Percentiles rank a stretch among this genome's conserved stretches.
These are phyloP conservation scores for Crotalus viridis DNA, from an alignment of 2,113 vertebrate species.

Conservation along the genomic window DNA sequence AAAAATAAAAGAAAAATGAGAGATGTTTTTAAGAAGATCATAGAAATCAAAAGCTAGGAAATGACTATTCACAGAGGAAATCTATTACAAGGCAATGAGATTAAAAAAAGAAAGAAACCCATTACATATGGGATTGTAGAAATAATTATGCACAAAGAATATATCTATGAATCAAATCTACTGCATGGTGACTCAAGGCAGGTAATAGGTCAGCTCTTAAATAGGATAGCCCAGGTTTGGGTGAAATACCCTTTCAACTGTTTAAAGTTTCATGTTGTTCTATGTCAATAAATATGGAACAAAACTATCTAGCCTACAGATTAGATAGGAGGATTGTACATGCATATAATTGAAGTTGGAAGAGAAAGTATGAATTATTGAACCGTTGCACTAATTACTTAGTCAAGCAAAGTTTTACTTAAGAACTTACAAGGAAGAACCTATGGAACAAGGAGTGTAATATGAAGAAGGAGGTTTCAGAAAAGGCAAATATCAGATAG, in stretches of 20 bases:
- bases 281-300: not conserved
- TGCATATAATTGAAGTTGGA: not conserved
- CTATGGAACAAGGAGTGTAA: not conserved
- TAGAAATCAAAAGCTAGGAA: not conserved
- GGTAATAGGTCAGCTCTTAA: not conserved
- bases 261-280: not conserved
- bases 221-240: not conserved
- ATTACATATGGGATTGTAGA: not conserved
- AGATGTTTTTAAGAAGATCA: not conserved
- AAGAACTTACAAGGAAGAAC: not conserved
- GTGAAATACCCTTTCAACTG: not conserved
- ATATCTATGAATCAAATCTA: not conserved
- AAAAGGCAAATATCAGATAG: not conserved
- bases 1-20: not conserved
- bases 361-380: not conserved
- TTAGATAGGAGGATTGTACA: not conserved
- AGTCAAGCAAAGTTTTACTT: not conserved
- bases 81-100: not conserved
- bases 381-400: not conserved
- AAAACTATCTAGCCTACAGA: not conserved
- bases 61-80: not conserved
- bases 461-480: not conserved
- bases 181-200: not conserved
- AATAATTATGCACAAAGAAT: not conserved
- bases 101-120: not conserved